These are phyloP conservation scores for Subacronicta megacephala DNA, from an alignment of 2,888 invertebrate species.

Conservation along the genomic window DNA sequence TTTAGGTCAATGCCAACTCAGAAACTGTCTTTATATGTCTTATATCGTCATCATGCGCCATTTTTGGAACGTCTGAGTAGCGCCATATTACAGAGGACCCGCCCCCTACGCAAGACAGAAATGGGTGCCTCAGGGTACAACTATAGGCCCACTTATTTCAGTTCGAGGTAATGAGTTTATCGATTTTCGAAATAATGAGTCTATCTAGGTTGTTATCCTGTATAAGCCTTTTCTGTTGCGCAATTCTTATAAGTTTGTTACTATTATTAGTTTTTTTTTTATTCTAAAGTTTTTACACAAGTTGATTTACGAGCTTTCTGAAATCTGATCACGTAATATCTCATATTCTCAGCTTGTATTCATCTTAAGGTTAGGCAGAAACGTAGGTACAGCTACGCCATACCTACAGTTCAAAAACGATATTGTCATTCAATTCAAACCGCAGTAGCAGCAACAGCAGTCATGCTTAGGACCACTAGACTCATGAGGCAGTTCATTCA, in stretches of 20 bases:
- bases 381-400: no score
- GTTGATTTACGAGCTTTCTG: no score
- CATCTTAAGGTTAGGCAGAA: no score
- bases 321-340: no score
- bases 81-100: conserved; percentile 69
- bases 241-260: not conserved
- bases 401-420: no score
- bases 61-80: conserved; percentile 77
- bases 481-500: no score
- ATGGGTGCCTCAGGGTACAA: conserved; percentile 77
- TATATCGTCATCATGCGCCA: conserved; percentile 76
- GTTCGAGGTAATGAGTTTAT: conserved; percentile 23
- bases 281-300: no score
- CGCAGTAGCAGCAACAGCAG: no score
- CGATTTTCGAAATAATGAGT: conserved; percentile 34
- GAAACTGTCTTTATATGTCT: conserved; percentile 65
- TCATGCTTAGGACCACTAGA: no score
- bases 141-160: conserved; percentile 69
- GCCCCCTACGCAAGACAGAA: conserved; percentile 71
- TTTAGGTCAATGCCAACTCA: conserved; percentile 81
- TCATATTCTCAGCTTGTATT: no score
- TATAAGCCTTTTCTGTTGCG: no score
- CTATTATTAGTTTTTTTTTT: not conserved
- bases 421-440: no score
- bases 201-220: not conserved